A percentile compares a stretch with the other conserved stretches of the same genome.
Evolutionary conservation across 2,113 vertebrate genomes (phyloP).

Genomic region (Sorex araneus): DNA sequence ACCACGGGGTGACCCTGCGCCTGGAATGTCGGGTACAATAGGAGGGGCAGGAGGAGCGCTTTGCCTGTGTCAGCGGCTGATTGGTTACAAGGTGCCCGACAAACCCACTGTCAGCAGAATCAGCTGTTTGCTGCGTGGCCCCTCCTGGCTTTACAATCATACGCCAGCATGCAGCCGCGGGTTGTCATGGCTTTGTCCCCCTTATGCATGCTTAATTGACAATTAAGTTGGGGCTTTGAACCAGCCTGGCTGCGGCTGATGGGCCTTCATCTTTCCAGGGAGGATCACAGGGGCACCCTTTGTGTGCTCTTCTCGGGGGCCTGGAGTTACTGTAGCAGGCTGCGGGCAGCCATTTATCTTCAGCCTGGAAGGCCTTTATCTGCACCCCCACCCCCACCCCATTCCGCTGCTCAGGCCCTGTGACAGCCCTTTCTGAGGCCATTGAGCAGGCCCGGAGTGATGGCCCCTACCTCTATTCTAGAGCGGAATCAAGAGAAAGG

Average conservation of each 20-base stretch:
- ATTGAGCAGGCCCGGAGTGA: constrained; percentile 93
- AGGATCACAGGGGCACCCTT: constrained; percentile 91
- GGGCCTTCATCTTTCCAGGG: constrained; percentile 92
- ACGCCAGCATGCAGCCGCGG: constrained; percentile 92
- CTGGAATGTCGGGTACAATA: constrained; percentile 91
- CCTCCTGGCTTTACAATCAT: constrained; percentile 92
- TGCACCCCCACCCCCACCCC: constrained; percentile 87
- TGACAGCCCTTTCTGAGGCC: constrained; percentile 90
- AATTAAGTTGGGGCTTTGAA: constrained; percentile 96
- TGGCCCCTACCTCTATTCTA: constrained; percentile 87
- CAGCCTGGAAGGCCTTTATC: constrained; percentile 91
- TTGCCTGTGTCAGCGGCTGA: constrained; percentile 89
- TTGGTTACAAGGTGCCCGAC: constrained; percentile 97
- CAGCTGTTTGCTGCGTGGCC: constrained; percentile 97
- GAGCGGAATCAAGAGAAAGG: constrained; percentile 84
- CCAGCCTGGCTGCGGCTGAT: constrained; percentile 92
- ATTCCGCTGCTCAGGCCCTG: constrained; percentile 90
- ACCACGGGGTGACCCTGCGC: constrained; percentile 91
- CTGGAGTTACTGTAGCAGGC: constrained; percentile 93
- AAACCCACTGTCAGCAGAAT: constrained; percentile 95
- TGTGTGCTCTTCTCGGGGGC: constrained; percentile 95
- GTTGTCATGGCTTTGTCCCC: constrained; percentile 96
- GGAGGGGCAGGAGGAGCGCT: constrained; percentile 85
- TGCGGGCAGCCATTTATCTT: constrained; percentile 94
- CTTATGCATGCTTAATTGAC: constrained; percentile 99